Evolutionary conservation across 2,797 vertebrate genomes (phyloP), one percentile per base, ranked within the genome.

Genomic region (Leptodon cayanensis): DNA sequence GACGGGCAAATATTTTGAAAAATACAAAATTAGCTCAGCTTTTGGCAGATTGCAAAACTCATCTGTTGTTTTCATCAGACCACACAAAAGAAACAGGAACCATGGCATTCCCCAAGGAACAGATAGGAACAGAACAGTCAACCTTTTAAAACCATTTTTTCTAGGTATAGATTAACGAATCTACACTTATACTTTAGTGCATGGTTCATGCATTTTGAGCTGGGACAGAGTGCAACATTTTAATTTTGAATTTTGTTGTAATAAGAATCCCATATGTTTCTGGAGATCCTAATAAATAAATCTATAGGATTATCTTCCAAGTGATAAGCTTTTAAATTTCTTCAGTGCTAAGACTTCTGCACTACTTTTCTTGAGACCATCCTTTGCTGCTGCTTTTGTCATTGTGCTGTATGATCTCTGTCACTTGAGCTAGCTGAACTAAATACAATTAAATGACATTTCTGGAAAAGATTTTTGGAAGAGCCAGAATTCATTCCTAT

Each of bases 51-150:
- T 20, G 33, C 50, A 78, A 22, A 79, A 46, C 71, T 92, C 72
- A 47, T 94, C 92, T 95, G 92, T 52, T 95, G 73, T 95, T 94
- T 96, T 59, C 85, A 92, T 88, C 81, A 92, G 72, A 35, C 14
- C 33, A 44, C 40, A 35, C 5, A 2, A 58, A 92, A 71, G 79
- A 77, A 85, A 70, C 39, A 55, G 72, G 69, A 96, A 74, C 89
- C 37, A 3, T 28, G 67, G 63, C 67, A 63, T 88, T 88, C 85
- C 85, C 87, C 78, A 57, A 77, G 94, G 91, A 96, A 11, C 13
- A 40, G 82, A 55, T 37, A 73, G 81, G 87, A 94, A 73, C 73
- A 59, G 79, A 84, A 55, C 50, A 39, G 15, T 71, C 80, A 90
- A n/a, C 83, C 15, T 66, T 67, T 67, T 29, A 14, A 63, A 82